A percentile compares a stretch with the other conserved stretches of the same genome.
Evolutionary conservation across 1,140 invertebrate genomes (phyloP).

Genomic region (Drosophila obscura): DNA sequence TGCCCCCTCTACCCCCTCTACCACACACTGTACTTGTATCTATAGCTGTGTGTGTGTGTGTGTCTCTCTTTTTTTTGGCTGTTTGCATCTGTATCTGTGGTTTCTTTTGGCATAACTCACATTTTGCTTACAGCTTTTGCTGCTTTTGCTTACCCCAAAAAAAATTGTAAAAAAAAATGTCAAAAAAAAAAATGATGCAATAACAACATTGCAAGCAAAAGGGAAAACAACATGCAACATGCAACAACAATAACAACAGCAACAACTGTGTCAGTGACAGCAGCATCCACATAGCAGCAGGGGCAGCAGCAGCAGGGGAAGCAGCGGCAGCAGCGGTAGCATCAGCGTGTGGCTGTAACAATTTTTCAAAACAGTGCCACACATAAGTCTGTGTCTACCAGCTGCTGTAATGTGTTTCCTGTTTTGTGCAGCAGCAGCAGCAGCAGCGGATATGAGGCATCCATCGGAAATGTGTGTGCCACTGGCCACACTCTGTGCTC

Average conservation of each 20-base stretch:
- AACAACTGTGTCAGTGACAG: constrained; percentile 64
- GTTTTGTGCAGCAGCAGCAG: constrained; percentile 59
- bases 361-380: constrained; percentile 81
- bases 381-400: constrained; percentile 81
- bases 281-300: constrained; percentile 23
- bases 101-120: constrained; percentile 75
- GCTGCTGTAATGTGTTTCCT: constrained; percentile 82
- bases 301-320: background rate
- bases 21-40: constrained; percentile 12
- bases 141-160: constrained; percentile 59
- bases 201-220: constrained; percentile 56
- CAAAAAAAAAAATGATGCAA: constrained; percentile 63
- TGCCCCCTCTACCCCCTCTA: background rate
- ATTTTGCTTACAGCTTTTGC: constrained; percentile 32
- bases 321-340: background rate
- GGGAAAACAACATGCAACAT: constrained; percentile 38
- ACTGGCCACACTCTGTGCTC: constrained; percentile 37
- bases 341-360: constrained; percentile 57
- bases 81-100: constrained; percentile 12
- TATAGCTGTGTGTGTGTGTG: constrained; percentile 23
- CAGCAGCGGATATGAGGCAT: constrained; percentile 74
- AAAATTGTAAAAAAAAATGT: constrained; percentile 37
- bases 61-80: constrained; percentile 2
- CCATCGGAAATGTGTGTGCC: constrained; percentile 48
- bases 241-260: constrained; percentile 40